A percentile compares a stretch with the other conserved stretches of the same genome.
phyloP scores from a whole-genome alignment of 2,888 invertebrate genomes.

The Chloroclystis v-ata region DNA sequence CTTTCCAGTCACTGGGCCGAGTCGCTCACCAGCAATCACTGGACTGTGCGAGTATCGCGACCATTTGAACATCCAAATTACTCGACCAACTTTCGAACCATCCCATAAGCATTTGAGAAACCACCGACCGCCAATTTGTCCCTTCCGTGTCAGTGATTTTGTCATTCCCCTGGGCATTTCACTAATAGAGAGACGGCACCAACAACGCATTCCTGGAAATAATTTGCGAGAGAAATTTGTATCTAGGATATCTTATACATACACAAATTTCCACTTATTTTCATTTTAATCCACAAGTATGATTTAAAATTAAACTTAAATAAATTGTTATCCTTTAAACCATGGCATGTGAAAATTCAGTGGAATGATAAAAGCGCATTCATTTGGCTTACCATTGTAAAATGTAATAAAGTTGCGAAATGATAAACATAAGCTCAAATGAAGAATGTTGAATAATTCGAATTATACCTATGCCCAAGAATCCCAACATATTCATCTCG shows the following conservation, averaged over 20 bases:
- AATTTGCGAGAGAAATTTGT: conserved; percentile 33
- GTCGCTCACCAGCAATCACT: conserved; percentile 18
- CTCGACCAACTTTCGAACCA: conserved; percentile 48
- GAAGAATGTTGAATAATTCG: too few species aligned
- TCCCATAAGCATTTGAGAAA: conserved; percentile 54
- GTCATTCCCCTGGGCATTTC: conserved; percentile 47
- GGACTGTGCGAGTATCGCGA: conserved; percentile 27
- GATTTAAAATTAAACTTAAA: too few species aligned
- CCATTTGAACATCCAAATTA: conserved; percentile 55
- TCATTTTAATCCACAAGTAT: too few species aligned
- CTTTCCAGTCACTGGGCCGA: conserved; percentile 14
- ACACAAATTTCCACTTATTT: too few species aligned
- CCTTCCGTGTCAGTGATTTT: conserved; percentile 61
- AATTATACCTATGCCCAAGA: too few species aligned
- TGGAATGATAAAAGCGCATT: too few species aligned
- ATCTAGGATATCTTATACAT: background rate
- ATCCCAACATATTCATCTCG: too few species aligned
- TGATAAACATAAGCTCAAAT: too few species aligned
- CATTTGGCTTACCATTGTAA: too few species aligned
- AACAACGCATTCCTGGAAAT: conserved; percentile 39
- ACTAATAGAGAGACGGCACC: conserved; percentile 43
- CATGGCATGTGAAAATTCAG: too few species aligned
- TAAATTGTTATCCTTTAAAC: too few species aligned
- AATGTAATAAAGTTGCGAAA: too few species aligned
- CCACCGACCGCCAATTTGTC: conserved; percentile 62